Base-by-base conservation (phyloP, 2,888 invertebrate genomes). In the Ischnus inquisitorius region DNA sequence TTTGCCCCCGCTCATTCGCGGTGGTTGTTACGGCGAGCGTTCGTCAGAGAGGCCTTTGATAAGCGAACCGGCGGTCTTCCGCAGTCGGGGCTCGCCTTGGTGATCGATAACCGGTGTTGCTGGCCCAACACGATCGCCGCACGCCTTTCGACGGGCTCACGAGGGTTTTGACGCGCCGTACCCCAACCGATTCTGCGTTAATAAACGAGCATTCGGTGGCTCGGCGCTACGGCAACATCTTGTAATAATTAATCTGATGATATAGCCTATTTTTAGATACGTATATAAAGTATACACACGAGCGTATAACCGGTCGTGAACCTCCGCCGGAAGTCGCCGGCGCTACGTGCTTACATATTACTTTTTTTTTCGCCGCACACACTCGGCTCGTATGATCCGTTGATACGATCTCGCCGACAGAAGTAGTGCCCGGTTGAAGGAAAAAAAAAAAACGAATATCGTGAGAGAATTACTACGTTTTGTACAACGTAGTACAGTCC, bases 41-140 rank as follows among this genome's bases (percentile, higher is more conserved):
- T 64, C 46, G 68, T 39, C 25, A 48, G 54, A 54, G 46, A 46
- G 84, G 85, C 86, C 89, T 89, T 89, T 89, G 89, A 89, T 88
- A 87, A 89, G 82, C 80, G 85, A 88, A 87, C 84, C 88, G 86
- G 84, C 77, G 82, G 65, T 80, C 74, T 43, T 72, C 57, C 51
- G 43, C 34, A 14, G 65, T 71, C 43, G 43, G 34, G 48, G 57
- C 19, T 16, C 67, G 46, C 57, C 60, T 41, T 25, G 19, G 62
- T 80, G 84, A 85, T 87, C 85, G 79, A 85, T 87, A 77, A 76
- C 71, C 65, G 62, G 69, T 77, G 64, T 51, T 43, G 57, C 68
- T 62, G 39, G 54, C 67, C 67, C 43, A 22, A 54, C 65, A 46
- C 76, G 60, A 72, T 48, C 57, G 19, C 41, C 67, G 62, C 80